A percentile compares a stretch with the other conserved stretches of the same genome.
These are phyloP conservation scores for Serilophus lunatus DNA, from an alignment of 2,113 vertebrate species.

Conservation along the genomic window DNA sequence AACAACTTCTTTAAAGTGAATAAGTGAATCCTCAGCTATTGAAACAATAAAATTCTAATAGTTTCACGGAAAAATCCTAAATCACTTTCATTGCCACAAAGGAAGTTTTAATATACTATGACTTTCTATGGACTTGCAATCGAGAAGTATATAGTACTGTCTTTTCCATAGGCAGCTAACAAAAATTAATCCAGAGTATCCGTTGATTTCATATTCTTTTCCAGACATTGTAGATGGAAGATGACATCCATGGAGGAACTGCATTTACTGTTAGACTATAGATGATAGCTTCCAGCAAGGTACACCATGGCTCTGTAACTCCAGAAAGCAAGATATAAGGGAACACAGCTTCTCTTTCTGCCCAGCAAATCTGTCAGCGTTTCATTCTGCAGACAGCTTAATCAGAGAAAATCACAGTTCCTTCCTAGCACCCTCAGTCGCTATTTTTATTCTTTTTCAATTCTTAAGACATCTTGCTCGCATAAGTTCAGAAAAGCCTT, in stretches of 20 bases:
- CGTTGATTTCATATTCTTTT: neutral
- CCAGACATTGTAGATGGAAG: neutral
- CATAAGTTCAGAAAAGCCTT: neutral
- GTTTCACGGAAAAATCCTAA: neutral
- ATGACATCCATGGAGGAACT: neutral
- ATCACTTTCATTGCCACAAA: neutral
- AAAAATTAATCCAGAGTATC: neutral
- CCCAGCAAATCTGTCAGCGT: neutral
- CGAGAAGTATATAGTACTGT: neutral
- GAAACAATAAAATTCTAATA: neutral
- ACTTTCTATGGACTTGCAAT: neutral
- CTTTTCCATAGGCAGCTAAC: neutral
- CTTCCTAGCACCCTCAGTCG: neutral
- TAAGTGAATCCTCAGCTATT: neutral
- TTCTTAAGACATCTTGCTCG: neutral
- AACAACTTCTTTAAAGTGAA: neutral
- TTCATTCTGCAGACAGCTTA: neutral
- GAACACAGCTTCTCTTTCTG: neutral
- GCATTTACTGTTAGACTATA: neutral
- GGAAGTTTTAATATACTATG: neutral
- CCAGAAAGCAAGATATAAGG: neutral
- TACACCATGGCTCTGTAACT: neutral
- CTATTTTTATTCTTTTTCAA: neutral
- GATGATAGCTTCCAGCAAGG: neutral
- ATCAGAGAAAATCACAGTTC: neutral